phyloP scores from a whole-genome alignment of 2,113 vertebrate species.

The Syrrhaptes paradoxus region DNA sequence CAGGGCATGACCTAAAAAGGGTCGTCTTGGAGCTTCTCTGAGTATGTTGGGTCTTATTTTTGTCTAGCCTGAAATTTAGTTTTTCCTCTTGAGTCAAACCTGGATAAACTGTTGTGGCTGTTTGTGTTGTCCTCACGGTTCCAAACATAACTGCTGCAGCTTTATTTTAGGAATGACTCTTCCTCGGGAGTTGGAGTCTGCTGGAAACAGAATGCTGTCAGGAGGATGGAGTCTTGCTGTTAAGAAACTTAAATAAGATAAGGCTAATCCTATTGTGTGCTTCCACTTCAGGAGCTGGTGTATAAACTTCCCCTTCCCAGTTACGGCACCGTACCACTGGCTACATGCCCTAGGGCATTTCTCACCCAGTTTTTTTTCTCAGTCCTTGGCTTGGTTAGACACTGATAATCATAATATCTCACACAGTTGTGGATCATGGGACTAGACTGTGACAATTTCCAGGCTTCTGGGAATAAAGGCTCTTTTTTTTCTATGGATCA shows the following conservation, averaged over 20 bases:
- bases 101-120: neutral
- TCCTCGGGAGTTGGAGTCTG: neutral
- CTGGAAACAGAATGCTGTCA: neutral
- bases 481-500: neutral
- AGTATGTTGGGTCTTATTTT: neutral
- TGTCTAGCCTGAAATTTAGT: neutral
- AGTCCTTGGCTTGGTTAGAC: neutral
- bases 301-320: neutral
- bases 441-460: neutral
- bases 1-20: neutral
- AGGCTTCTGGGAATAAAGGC: neutral
- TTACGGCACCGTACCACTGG: neutral
- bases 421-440: neutral
- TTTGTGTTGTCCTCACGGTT: neutral
- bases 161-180: slow-evolving; percentile 6
- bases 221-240: neutral
- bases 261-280: slow-evolving; percentile 10
- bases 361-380: neutral
- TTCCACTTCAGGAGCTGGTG: neutral
- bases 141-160: neutral
- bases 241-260: slow-evolving; percentile 31
- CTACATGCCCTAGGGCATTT: neutral
- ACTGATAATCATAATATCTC: neutral
- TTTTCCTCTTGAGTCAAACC: neutral
- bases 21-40: neutral